phyloP scores from a whole-genome alignment of 2,113 vertebrate genomes.

The Phyllostomus discolor region DNA sequence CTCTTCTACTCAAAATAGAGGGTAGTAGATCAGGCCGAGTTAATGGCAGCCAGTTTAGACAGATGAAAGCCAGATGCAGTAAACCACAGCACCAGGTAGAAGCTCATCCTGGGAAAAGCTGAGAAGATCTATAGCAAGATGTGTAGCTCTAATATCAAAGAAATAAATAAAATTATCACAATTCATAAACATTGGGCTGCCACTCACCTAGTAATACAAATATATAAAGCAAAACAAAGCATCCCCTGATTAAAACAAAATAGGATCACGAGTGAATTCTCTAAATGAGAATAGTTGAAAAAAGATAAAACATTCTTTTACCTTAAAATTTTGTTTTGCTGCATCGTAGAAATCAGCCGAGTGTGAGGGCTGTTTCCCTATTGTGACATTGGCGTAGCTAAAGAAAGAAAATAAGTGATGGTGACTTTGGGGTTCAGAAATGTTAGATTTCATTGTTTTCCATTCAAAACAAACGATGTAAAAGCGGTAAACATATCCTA shows the following conservation, averaged over 20 bases:
- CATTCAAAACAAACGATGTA: background rate
- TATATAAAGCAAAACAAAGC: background rate
- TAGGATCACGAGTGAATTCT: background rate
- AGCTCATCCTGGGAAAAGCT: background rate
- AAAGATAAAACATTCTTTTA: conserved; percentile 64
- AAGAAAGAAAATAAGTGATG: conserved; percentile 51
- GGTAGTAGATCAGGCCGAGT: background rate
- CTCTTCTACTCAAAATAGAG: background rate
- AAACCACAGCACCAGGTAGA: background rate
- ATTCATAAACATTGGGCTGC: background rate
- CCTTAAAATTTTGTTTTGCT: conserved; percentile 80
- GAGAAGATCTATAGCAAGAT: background rate
- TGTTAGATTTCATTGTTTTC: background rate
- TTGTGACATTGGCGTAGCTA: conserved; percentile 88
- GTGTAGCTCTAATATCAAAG: background rate
- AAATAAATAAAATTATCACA: background rate
- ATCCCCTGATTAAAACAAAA: background rate
- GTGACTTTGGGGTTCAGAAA: conserved; percentile 22
- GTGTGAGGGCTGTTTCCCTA: conserved; percentile 81
- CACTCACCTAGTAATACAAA: background rate
- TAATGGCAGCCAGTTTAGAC: background rate
- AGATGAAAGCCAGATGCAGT: background rate
- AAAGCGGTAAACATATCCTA: conserved; percentile 67
- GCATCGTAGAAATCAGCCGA: conserved; percentile 82
- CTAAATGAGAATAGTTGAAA: background rate